Conservation (phyloP, 2,113 vertebrate species). For the Taxidea taxus region DNA sequence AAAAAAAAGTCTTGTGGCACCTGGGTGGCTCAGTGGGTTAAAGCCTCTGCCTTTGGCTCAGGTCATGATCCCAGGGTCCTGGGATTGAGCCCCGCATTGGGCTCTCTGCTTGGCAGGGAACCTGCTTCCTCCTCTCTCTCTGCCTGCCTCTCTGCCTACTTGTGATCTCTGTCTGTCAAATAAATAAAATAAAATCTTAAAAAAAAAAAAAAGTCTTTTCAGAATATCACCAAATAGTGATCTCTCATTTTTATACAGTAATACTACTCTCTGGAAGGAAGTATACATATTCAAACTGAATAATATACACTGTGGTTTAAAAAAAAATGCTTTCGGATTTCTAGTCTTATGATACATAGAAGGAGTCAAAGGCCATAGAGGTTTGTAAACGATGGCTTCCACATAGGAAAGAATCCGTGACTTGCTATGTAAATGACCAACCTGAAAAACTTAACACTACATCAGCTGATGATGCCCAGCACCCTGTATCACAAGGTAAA, state of each 20-base stretch:
- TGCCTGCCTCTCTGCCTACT: too few relatives aligned
- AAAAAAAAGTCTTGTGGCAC: too few relatives aligned
- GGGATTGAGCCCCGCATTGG: too few relatives aligned
- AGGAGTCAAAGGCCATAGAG: not conserved
- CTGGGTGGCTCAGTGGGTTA: too few relatives aligned
- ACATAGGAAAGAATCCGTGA: not conserved
- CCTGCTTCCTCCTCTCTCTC: too few relatives aligned
- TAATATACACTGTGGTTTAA: not conserved
- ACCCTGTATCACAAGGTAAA: not conserved
- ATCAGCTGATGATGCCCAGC: not conserved
- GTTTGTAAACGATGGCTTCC: not conserved
- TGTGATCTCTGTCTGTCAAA: too few relatives aligned
- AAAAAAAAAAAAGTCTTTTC: not conserved
- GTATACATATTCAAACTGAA: not conserved
- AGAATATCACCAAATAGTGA: not conserved
- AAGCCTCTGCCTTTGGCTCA: too few relatives aligned
- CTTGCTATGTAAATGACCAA: not conserved
- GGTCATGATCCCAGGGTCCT: too few relatives aligned
- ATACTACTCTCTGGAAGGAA: not conserved
- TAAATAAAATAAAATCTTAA: too few relatives aligned
- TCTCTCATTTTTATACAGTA: not conserved
- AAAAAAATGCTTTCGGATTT: not conserved
- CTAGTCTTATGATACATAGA: not conserved
- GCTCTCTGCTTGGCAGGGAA: too few relatives aligned
- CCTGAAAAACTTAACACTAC: not conserved